These are phyloP conservation scores for Alethe diademata DNA, from an alignment of 2,113 vertebrate genomes.

Conservation along the genomic window DNA sequence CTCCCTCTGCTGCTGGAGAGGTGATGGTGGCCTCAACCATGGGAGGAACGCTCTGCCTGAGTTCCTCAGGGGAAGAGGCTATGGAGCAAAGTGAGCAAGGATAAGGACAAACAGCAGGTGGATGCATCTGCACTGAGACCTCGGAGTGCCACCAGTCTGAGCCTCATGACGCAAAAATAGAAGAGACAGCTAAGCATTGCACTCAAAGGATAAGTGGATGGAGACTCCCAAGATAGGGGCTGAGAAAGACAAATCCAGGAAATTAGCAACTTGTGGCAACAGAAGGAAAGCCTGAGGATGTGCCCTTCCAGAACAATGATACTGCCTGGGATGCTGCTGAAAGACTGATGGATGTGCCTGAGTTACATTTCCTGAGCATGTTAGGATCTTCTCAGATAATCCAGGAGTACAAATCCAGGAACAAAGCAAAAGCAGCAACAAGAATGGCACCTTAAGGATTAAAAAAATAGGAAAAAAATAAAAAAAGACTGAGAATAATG, in stretches of 20 bases:
- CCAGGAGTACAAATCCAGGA: neutral
- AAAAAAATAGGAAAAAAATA: neutral
- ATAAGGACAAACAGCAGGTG: accelerated
- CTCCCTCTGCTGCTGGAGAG: neutral
- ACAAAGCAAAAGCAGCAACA: neutral
- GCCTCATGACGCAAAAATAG: neutral
- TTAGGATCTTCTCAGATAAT: neutral
- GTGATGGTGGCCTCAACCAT: neutral
- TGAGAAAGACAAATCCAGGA: neutral
- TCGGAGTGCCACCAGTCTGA: neutral
- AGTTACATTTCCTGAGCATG: neutral
- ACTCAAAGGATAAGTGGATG: neutral
- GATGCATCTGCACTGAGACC: neutral
- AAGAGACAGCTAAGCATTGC: neutral
- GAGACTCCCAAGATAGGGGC: neutral
- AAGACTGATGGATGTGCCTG: neutral
- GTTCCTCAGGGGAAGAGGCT: neutral
- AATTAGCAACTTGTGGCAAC: neutral
- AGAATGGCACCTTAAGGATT: neutral
- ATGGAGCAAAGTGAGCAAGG: neutral
- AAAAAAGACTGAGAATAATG: neutral
- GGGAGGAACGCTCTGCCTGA: neutral
- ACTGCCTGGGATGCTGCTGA: neutral
- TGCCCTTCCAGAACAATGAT: neutral
- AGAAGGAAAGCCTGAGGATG: neutral